Base-by-base conservation (phyloP, 2,113 vertebrate genomes). In the Neolamprologus devosi region DNA sequence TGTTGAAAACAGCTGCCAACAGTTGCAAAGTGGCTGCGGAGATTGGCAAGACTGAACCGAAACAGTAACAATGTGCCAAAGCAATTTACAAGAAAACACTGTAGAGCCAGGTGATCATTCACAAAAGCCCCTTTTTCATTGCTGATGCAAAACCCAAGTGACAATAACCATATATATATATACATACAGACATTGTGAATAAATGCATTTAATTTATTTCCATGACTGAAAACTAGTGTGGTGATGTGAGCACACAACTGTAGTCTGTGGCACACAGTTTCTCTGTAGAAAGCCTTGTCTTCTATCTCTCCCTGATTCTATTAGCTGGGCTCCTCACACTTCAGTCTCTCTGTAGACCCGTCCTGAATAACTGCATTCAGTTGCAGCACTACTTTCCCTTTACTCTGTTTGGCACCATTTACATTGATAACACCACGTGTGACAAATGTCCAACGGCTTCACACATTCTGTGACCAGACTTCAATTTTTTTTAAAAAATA, bases 321-420 rank as follows among this genome's bases (percentile, higher is more conserved):
- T 90, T 85, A 57, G 83, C 70, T 11, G 40, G 68, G 83, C 40
- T 14, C 70, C 84, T 88, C 80, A 83, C 85, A 88, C 80, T 70
- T 80, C 70, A 53, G 47, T 87, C 73, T 86, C 89, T 86, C 91
- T 84, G 37, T 75, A 70, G 75, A 87, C 60, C 21, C 9, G 10
- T 83, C 84, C 70, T 87, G 78, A 92, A 89, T 89, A 79, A 88
- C 49, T 33, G 79, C 58, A 80, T 88, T 91, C 79, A 88, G 10
- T 21, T 81, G 70, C 13, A 23, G 47, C 73, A 78, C 47, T 82
- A 28, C 33, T 80, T 26, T 82, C 60, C 45, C n/a, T 83, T 88
- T 68, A 47, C 78, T 84, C 47, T 51, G 33, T 68, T 70, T 89
- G 88, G 54, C 85, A 26, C 47, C 57, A 45, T 87, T 73, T 73